Percentiles rank a stretch among this genome's conserved stretches.
These are phyloP conservation scores for Helostoma temminkii DNA, from an alignment of 2,797 vertebrate genomes.

Conservation along the genomic window DNA sequence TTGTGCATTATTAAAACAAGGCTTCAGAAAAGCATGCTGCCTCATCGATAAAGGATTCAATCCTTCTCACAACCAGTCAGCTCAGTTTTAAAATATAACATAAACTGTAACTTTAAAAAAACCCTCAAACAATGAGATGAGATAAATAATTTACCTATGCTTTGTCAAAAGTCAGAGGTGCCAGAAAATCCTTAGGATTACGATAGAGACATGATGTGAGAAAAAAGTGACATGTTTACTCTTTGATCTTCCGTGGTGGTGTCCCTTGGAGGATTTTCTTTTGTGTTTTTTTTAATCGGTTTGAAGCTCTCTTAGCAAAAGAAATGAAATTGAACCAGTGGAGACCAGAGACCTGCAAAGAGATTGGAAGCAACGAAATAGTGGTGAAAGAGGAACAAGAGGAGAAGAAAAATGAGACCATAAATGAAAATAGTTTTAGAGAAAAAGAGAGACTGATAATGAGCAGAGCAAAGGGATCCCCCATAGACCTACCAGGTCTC, in stretches of 20 bases:
- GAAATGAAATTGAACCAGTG: background rate
- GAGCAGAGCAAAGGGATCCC: slow-evolving; percentile 27
- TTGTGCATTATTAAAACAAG: slow-evolving; percentile 56
- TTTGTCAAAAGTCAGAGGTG: slow-evolving; percentile 10
- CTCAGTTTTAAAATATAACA: slow-evolving; percentile 18
- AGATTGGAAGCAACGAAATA: background rate
- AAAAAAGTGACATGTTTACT: slow-evolving; percentile 12
- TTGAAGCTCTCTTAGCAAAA: slow-evolving; percentile 8
- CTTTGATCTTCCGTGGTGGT: background rate
- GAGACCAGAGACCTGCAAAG: slow-evolving; percentile 1
- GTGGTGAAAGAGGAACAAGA: background rate
- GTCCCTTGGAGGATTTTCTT: slow-evolving; percentile 5
- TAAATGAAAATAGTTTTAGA: background rate
- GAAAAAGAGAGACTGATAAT: slow-evolving; percentile 18
- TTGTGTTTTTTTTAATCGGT: slow-evolving; percentile 14
- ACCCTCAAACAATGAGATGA: background rate
- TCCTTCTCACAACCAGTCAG: background rate
- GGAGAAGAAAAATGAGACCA: background rate
- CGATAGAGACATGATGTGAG: background rate
- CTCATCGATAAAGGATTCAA: slow-evolving; percentile 1
- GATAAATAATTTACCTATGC: background rate
- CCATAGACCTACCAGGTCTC: slow-evolving; percentile 41
- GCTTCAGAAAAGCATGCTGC: slow-evolving; percentile 19
- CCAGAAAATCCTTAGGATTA: background rate
- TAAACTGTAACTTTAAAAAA: slow-evolving; percentile 6